phyloP scores from a whole-genome alignment of 2,888 invertebrate genomes.

The Zaprionus lineosus region DNA sequence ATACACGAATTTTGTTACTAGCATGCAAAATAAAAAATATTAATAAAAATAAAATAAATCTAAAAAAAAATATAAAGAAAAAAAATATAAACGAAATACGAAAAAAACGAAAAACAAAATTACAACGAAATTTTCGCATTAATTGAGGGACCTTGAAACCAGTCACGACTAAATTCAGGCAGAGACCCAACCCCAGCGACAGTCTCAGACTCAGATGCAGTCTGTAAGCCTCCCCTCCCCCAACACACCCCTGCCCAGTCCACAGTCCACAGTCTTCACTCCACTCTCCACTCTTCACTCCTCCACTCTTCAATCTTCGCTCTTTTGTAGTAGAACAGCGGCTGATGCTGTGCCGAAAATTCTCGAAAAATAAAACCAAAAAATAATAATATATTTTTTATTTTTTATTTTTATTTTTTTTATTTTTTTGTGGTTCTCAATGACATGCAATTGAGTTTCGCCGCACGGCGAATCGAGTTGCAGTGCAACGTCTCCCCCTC shows the following conservation, averaged over 20 bases:
- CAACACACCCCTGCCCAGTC: conserved; percentile 3
- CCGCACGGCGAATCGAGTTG: conserved; percentile 58
- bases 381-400: conserved; percentile 38
- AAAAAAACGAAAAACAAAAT: conserved; percentile 38
- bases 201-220: conserved; percentile 15
- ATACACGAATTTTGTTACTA: conserved; percentile 71
- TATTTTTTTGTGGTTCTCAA: conserved; percentile 59
- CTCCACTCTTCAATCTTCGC: too few species aligned
- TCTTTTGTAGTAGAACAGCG: too few species aligned
- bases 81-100: conserved; percentile 6
- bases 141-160: conserved; percentile 76
- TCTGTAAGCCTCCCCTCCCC: neutral
- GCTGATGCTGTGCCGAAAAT: conserved; percentile 60
- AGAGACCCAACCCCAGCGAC: conserved; percentile 56
- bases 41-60: conserved; percentile 5
- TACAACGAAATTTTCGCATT: conserved; percentile 75
- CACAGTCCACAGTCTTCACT: conserved; percentile 44
- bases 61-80: conserved; percentile 20
- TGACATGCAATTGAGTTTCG: conserved; percentile 78
- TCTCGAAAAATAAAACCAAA: conserved; percentile 40
- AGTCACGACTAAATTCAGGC: conserved; percentile 75
- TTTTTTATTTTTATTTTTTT: conserved; percentile 34
- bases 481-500: conserved; percentile 46
- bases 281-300: too few species aligned
- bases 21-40: conserved; percentile 56